Conservation (phyloP, 2,113 vertebrate species). For the Coryphaenoides rupestris region DNA sequence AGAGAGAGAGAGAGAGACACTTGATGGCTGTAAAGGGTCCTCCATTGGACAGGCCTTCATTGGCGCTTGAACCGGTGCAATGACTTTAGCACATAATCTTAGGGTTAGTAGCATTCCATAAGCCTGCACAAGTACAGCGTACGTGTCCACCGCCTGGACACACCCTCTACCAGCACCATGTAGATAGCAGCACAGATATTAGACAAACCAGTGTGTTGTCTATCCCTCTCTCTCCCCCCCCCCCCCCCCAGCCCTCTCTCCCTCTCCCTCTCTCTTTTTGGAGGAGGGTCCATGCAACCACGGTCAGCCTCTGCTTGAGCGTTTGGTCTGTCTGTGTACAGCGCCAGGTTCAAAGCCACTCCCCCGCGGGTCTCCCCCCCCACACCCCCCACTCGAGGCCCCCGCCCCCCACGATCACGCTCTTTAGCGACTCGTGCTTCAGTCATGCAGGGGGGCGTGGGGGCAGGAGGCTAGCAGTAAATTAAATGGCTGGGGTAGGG, state of each 20-base stretch:
- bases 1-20: conserved; percentile 21
- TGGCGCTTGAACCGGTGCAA: conserved; percentile 39
- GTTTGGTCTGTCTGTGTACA: conserved; percentile 62
- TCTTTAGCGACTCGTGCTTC: conserved; percentile 12
- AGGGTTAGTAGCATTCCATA: conserved; percentile 67
- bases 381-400: neutral
- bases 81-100: conserved; percentile 54
- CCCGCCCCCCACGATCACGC: too few relatives aligned
- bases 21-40: conserved; percentile 35
- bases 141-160: conserved; percentile 45
- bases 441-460: conserved; percentile 30
- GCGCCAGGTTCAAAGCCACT: conserved; percentile 50
- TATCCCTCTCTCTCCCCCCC: neutral
- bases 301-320: conserved; percentile 58
- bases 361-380: conserved; percentile 11
- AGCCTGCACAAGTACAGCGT: conserved; percentile 53
- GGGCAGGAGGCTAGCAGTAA: conserved; percentile 26
- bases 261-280: conserved; percentile 16
- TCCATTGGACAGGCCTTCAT: conserved; percentile 37
- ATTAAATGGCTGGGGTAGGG: too few relatives aligned
- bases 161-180: conserved; percentile 65
- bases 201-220: conserved; percentile 45
- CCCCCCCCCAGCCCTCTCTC: conserved; percentile 17
- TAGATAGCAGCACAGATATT: conserved; percentile 68
- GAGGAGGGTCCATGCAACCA: conserved; percentile 58